Percentiles rank a stretch among this genome's conserved stretches.
Evolutionary conservation across 2,888 invertebrate species (phyloP).

Genomic region (Drosophila recens): DNA sequence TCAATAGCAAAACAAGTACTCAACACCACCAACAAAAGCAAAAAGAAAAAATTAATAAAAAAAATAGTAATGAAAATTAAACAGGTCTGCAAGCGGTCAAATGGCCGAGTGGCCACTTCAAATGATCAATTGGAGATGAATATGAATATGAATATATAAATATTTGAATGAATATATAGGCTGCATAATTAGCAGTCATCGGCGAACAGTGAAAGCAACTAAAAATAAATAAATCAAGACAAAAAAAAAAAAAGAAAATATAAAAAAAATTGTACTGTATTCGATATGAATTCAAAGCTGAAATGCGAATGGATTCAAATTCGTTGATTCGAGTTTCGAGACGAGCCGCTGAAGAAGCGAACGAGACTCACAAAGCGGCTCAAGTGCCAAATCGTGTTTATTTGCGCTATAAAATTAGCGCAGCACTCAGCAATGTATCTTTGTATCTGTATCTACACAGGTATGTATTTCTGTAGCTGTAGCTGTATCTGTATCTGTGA

Average conservation of each 20-base stretch:
- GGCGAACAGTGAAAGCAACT: slow-evolving; percentile 65
- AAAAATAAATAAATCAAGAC: slow-evolving; percentile 54
- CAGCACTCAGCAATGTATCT: slow-evolving; percentile 40
- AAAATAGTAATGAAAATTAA: slow-evolving; percentile 7
- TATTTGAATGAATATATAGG: slow-evolving; percentile 38
- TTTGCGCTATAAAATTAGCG: slow-evolving; percentile 79
- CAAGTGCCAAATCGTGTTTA: slow-evolving; percentile 80
- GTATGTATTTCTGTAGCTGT: slow-evolving; percentile 12
- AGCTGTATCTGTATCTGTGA: slow-evolving; percentile 18
- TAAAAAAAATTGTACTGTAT: not conserved
- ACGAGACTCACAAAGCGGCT: slow-evolving; percentile 48
- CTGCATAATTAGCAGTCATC: slow-evolving; percentile 74
- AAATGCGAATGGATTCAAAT: slow-evolving; percentile 35
- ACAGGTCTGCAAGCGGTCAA: slow-evolving; percentile 35
- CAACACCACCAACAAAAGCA: not conserved
- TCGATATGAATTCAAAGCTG: slow-evolving; percentile 13
- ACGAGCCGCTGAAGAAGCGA: slow-evolving; percentile 28
- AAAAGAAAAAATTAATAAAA: not conserved
- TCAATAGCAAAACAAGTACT: not conserved
- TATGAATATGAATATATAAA: slow-evolving; percentile 41
- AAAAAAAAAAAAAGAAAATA: slow-evolving; percentile 9
- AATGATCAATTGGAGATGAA: slow-evolving; percentile 59
- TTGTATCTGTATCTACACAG: slow-evolving; percentile 22
- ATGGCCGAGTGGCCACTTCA: slow-evolving; percentile 50
- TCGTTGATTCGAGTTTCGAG: slow-evolving; percentile 15